phyloP scores from a whole-genome alignment of 2,113 vertebrate species.

The Rhynchopsitta pachyrhyncha region DNA sequence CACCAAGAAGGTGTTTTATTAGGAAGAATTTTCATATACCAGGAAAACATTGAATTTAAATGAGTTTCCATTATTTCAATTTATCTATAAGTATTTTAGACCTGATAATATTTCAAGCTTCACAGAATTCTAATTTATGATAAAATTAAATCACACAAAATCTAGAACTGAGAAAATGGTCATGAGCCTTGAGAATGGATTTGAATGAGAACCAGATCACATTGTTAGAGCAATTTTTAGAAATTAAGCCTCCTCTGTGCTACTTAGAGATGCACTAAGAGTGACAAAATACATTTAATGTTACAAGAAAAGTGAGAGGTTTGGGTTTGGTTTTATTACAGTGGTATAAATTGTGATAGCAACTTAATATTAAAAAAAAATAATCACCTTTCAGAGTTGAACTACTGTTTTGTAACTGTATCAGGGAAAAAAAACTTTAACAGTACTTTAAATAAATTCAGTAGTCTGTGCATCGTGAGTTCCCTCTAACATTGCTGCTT shows the following conservation, averaged over 20 bases:
- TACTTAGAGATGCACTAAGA: neutral
- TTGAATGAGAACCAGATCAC: neutral
- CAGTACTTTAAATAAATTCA: neutral
- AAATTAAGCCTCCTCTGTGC: constrained; percentile 6
- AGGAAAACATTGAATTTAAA: neutral
- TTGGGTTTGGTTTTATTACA: neutral
- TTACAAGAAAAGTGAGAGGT: neutral
- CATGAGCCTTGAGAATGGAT: neutral
- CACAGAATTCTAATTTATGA: neutral
- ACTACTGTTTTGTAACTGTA: neutral
- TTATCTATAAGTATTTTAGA: neutral
- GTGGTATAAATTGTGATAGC: neutral
- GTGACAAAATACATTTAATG: neutral
- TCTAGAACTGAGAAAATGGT: neutral
- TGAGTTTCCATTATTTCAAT: constrained; percentile 14
- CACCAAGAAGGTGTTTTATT: neutral
- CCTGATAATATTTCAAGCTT: neutral
- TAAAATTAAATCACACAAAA: constrained; percentile 20
- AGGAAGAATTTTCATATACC: neutral
- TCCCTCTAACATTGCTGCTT: neutral
- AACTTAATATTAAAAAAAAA: neutral
- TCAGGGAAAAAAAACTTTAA: neutral
- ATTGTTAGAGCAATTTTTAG: neutral
- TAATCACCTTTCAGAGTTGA: neutral
- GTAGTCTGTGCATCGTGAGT: neutral